Evolutionary conservation across 2,113 vertebrate species (phyloP), one percentile per base, ranked within the genome.

Genomic region (Lophius piscatorius): DNA sequence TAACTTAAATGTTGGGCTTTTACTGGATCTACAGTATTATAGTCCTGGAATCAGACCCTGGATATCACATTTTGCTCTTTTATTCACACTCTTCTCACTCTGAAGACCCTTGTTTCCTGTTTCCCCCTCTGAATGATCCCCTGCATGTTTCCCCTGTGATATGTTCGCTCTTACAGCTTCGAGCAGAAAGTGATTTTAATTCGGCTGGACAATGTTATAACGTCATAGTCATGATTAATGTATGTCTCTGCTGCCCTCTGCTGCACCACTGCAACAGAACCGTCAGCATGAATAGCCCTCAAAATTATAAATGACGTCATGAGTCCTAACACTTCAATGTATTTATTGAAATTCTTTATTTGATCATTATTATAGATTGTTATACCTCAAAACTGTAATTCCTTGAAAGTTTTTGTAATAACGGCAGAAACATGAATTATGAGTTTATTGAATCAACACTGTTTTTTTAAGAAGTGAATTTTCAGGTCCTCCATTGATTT

Each of bases 161-260:
- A n/a, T n/a, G n/a, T n/a, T n/a, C n/a, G n/a, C n/a, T n/a, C n/a
- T 33, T 38, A 41, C 34, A 29, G 47, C 39, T 61, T 52, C 13
- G 24, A 54, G 36, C 23, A 4, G 11, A 54, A 72, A 48, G 54
- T 52, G 34, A 64, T 17, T 72, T 48, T 7, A 48, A 10, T 74
- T 31, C 69, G 41, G 6, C 51, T 69, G 46, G 22, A 33, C 59
- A 40, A 69, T 61, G 41, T 47, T 66, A 35, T 44, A n/a, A 39
- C 14, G 45, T 61, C 28, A 40, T 51, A 18, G 59, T 54, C 5
- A 9, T 7, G 10, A 20, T 55, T 47, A n/a, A 46, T 12, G 22
- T 9, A 1, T 18, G 50, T 41, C 64, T 76, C 18, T 82, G 72
- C 70, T 84, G 76, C 80, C 86, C 78, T 69, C 88, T 88, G 60